These are phyloP conservation scores for Mesocentrotus franciscanus DNA, from an alignment of 53 echinoderm and acorn worm species.

Conservation along the genomic window DNA sequence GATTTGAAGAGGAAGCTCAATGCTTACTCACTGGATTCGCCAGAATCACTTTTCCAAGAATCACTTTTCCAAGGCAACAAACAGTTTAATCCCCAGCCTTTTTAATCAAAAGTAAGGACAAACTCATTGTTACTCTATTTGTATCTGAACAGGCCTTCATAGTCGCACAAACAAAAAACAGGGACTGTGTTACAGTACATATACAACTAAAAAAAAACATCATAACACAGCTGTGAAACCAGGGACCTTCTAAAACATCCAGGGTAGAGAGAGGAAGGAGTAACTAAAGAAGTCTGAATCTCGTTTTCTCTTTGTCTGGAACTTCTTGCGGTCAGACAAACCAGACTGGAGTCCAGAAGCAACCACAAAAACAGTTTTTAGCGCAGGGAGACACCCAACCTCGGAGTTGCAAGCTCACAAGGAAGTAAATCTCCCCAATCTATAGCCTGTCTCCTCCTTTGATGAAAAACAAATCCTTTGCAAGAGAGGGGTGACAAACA, in stretches of 20 bases:
- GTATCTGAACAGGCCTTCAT: not conserved
- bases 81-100: not conserved
- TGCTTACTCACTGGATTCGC: too few species aligned
- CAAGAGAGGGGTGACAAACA: slow-evolving; percentile 36
- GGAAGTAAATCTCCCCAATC: slow-evolving; percentile 46
- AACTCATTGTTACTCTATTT: not conserved
- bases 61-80: too few species aligned
- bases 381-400: not conserved
- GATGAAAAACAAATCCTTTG: slow-evolving; percentile 44
- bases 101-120: not conserved
- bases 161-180: not conserved
- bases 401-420: slow-evolving; percentile 18
- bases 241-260: slow-evolving; percentile 10
- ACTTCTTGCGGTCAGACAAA: slow-evolving; percentile 29
- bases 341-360: not conserved
- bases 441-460: not conserved
- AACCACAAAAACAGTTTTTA: slow-evolving; percentile 30
- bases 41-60: too few species aligned
- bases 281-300: slow-evolving; percentile 33
- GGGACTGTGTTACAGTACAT: too few species aligned
- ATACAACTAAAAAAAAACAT: slow-evolving; percentile 14
- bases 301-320: slow-evolving; percentile 37
- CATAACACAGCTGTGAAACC: slow-evolving; percentile 26
- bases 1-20: not conserved
- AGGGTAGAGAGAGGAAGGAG: slow-evolving; percentile 13